Conservation (phyloP, 2,797 vertebrate genomes). For the Melanotaenia boesemani region DNA sequence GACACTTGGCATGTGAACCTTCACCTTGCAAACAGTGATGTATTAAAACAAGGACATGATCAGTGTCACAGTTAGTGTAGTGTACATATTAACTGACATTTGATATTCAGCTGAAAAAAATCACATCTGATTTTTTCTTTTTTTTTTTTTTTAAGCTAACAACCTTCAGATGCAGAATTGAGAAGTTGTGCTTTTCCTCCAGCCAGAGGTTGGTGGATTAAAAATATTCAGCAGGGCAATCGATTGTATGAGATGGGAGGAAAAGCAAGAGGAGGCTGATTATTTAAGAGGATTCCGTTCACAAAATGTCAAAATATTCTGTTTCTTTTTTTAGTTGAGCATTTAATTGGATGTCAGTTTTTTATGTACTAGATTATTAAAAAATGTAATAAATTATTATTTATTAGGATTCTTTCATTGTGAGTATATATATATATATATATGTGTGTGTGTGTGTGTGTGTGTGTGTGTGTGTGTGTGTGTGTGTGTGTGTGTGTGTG, state of each 20-base stretch:
- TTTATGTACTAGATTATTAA: too few relatives aligned
- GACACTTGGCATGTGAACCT: conserved; percentile 46
- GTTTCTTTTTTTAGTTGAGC: too few relatives aligned
- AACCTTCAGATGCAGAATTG: conserved; percentile 5
- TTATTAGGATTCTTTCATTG: too few relatives aligned
- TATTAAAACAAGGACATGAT: conserved; percentile 38
- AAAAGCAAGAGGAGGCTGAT: conserved; percentile 5
- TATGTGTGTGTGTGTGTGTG: too few relatives aligned
- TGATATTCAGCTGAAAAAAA: conserved; percentile 5
- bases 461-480: too few relatives aligned
- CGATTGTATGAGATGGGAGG: conserved; percentile 2
- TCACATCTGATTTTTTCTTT: background rate
- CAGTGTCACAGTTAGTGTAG: conserved; percentile 13
- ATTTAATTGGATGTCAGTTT: too few relatives aligned
- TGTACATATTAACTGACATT: conserved; percentile 20
- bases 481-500: too few relatives aligned
- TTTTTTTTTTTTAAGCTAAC: background rate
- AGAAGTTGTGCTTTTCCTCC: conserved; percentile 9
- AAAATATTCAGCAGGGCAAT: background rate
- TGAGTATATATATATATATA: too few relatives aligned
- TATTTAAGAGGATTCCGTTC: background rate
- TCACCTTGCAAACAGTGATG: conserved; percentile 36
- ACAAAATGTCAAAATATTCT: background rate
- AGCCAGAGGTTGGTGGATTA: conserved; percentile 11
- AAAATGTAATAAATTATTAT: too few relatives aligned